These are phyloP conservation scores for Microtus montanus DNA, from an alignment of 2,113 vertebrate genomes.

Conservation along the genomic window DNA sequence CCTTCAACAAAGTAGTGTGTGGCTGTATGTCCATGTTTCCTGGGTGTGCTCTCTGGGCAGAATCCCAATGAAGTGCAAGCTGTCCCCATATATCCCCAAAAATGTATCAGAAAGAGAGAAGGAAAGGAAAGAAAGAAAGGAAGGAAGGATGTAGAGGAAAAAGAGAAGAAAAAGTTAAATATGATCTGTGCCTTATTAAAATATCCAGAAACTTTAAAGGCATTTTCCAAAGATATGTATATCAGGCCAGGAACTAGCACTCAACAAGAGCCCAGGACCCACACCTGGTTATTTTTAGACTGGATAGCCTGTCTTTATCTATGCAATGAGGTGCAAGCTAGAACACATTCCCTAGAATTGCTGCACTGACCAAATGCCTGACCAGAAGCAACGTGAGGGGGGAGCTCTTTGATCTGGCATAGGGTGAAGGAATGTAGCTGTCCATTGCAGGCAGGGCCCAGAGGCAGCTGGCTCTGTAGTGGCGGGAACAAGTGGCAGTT, in stretches of 20 bases:
- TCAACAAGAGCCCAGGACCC: no score
- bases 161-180: not conserved
- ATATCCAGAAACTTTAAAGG: not conserved
- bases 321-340: not conserved
- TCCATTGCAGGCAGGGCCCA: not conserved
- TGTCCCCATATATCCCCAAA: not conserved
- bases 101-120: not conserved
- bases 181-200: not conserved
- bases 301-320: not conserved
- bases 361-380: not conserved
- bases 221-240: not conserved
- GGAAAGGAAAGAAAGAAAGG: not conserved
- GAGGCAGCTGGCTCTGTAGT: not conserved
- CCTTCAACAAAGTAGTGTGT: not conserved
- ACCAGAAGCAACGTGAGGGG: not conserved
- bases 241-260: not conserved
- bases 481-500: not conserved
- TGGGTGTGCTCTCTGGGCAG: not conserved
- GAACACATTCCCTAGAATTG: not conserved
- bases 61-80: not conserved
- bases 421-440: not conserved
- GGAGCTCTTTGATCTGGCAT: not conserved
- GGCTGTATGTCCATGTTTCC: not conserved
- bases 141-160: not conserved
- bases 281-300: not conserved